These are phyloP conservation scores for Bambusicola thoracicus DNA, from an alignment of 2,113 vertebrate genomes.

Conservation along the genomic window DNA sequence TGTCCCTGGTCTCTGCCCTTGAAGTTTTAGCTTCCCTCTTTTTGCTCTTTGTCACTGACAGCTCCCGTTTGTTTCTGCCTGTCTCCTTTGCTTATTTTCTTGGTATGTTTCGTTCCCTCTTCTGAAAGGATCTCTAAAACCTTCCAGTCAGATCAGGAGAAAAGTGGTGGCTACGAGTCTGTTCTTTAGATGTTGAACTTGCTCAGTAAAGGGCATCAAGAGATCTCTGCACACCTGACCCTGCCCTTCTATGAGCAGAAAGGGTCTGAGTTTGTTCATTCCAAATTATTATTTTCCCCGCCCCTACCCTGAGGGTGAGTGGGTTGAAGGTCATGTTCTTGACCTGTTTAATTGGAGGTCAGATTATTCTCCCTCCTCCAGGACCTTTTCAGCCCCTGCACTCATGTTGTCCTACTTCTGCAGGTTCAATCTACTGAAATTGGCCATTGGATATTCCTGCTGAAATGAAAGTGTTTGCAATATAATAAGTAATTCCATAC, in stretches of 20 bases:
- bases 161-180: neutral
- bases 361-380: neutral
- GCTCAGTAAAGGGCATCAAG: constrained; percentile 27
- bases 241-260: constrained; percentile 2
- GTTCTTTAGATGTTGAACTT: constrained; percentile 11
- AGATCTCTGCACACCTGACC: constrained; percentile 20
- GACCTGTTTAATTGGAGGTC: constrained; percentile 12
- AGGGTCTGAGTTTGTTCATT: constrained; percentile 19
- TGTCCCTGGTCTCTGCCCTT: neutral
- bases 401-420: neutral
- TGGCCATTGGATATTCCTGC: neutral
- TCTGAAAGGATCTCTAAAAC: neutral
- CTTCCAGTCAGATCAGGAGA: constrained; percentile 43
- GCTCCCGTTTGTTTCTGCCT: neutral
- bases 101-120: neutral
- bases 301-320: neutral
- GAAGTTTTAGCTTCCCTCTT: constrained; percentile 14
- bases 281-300: constrained; percentile 17
- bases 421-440: neutral
- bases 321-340: constrained; percentile 42
- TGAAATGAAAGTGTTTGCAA: neutral
- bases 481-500: neutral
- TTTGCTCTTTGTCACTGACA: neutral
- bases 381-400: neutral
- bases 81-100: neutral